Percentiles rank a stretch among this genome's conserved stretches.
These are phyloP conservation scores for Seriola rivoliana DNA, from an alignment of 2,113 vertebrate species.

Conservation along the genomic window DNA sequence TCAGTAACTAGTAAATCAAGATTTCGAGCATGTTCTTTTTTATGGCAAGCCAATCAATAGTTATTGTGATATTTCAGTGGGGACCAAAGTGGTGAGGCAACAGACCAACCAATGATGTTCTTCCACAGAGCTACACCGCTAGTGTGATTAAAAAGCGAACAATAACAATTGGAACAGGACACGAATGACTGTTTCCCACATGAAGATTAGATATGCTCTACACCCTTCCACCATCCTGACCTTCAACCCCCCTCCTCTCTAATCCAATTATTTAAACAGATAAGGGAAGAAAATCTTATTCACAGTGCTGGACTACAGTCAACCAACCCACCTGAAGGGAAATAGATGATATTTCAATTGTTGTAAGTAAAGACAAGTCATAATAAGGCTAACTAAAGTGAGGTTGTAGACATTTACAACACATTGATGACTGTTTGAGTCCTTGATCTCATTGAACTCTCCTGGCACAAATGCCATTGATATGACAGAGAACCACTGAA, in stretches of 20 bases:
- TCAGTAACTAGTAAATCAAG: neutral
- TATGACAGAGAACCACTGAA: neutral
- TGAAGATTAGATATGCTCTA: neutral
- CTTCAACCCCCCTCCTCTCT: neutral
- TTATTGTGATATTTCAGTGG: neutral
- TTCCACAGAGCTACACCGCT: neutral
- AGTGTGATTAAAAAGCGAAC: neutral
- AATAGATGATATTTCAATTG: neutral
- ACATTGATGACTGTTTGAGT: constrained; percentile 5
- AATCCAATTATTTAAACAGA: neutral
- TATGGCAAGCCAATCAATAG: neutral
- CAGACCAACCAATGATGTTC: neutral
- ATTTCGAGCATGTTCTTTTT: neutral
- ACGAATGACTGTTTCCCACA: neutral
- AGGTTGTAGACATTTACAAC: constrained; percentile 7
- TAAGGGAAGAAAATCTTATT: neutral
- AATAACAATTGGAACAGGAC: neutral
- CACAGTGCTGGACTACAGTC: neutral
- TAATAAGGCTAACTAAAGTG: constrained; percentile 7
- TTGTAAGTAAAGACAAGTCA: neutral
- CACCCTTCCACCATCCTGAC: constrained; percentile 1
- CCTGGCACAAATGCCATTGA: constrained; percentile 7
- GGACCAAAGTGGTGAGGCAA: neutral
- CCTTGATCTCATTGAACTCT: constrained; percentile 9
- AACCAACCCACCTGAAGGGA: neutral